These are phyloP conservation scores for Hapalemur alaotrensis DNA, from an alignment of 2,797 vertebrate genomes.

Conservation along the genomic window DNA sequence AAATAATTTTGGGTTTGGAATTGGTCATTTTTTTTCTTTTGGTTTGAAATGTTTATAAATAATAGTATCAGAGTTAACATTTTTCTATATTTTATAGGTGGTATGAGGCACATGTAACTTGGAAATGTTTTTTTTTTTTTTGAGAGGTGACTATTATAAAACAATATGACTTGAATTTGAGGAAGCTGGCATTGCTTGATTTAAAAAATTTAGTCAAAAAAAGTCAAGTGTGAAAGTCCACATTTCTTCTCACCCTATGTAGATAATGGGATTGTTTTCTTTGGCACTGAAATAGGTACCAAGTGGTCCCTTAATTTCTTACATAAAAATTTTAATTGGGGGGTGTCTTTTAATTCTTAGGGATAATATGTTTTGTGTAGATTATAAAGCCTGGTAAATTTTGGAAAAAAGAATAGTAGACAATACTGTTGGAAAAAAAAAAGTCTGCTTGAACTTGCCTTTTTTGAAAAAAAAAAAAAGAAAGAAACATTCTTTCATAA, in stretches of 20 bases:
- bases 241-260: background rate
- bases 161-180: background rate
- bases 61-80: background rate
- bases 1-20: background rate
- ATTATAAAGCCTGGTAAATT: conserved; percentile 54
- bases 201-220: conserved; percentile 5
- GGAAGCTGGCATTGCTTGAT: background rate
- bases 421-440: background rate
- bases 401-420: conserved; percentile 61
- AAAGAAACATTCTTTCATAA: conserved; percentile 41
- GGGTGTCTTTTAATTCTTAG: background rate
- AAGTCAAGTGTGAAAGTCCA: conserved; percentile 4
- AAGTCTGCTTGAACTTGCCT: conserved; percentile 42
- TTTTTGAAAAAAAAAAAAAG: conserved; percentile 36
- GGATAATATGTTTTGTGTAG: background rate
- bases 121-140: background rate
- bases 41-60: background rate
- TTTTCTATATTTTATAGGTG: background rate
- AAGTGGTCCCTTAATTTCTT: background rate
- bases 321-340: background rate
- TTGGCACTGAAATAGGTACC: background rate
- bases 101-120: background rate
- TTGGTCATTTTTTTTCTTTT: background rate
- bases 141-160: conserved; percentile 37
- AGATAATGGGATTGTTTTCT: background rate